Evolutionary conservation across 2,797 vertebrate species (phyloP), one percentile per base, ranked within the genome.

Genomic region (Tangara arthus): DNA sequence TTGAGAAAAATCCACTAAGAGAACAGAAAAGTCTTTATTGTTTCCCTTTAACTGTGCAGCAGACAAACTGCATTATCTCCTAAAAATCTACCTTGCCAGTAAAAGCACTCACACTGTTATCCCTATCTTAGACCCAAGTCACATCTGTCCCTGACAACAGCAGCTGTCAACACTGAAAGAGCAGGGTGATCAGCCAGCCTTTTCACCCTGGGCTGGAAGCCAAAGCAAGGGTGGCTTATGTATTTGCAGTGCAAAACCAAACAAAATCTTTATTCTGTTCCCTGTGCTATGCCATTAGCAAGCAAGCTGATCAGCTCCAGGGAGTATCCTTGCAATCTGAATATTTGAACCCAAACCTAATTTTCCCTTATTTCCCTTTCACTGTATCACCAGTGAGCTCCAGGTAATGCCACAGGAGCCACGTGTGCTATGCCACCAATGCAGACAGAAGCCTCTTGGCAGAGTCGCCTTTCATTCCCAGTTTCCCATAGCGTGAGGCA

Each of bases 101-200:
- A 78, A 80, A 80, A 68, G 72, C 68, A 41, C 41, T 92, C 30
- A 28, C 23, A 35, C 57, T 57, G 66, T 63, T 64, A 80, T 44
- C 41, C 60, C 49, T n/a, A 1, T 56, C 82, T 82, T 17, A 77
- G 75, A 77, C n/a, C 8, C 80, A 82, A 81, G 88, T 82, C 93
- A 94, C 75, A 87, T 92, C 86, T 91, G 80, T 75, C 81, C 78
- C 81, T 87, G 71, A 60, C 75, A 95, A 52, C 68, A 84, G 57
- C 66, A 92, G 76, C 71, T 92, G 94, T 80, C 88, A 90, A 15
- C 83, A 72, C 32, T n/a, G 56, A 66, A 72, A 60, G 78, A 87
- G 77, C 71, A 70, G 32, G 37, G 53, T 85, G 78, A 89, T 68
- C 87, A 87, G 92, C 89, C 89, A 92, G 76, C 89, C 83, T 87